Percentiles rank a stretch among this genome's conserved stretches.
Conservation (phyloP, 2,797 vertebrate genomes). For the Heliangelus exortis region DNA sequence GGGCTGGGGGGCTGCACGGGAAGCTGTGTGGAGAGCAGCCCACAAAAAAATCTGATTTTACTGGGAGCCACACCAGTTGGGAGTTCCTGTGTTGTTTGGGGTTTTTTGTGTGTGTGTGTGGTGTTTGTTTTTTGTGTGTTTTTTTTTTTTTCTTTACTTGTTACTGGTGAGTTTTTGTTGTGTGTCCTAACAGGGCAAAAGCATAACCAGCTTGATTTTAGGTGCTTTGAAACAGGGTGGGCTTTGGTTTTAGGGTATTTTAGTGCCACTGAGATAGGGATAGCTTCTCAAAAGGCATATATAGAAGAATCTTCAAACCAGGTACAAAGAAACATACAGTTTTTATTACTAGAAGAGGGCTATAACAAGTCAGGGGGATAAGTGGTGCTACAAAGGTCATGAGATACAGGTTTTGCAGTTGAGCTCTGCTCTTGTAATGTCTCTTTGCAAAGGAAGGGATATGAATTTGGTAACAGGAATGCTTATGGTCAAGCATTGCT, state of each 20-base stretch:
- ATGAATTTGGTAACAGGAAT: not conserved
- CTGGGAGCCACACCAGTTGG: rapidly evolving
- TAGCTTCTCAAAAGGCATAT: not conserved
- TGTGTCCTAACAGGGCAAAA: rapidly evolving
- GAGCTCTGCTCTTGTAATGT: not conserved
- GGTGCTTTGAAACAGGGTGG: not conserved
- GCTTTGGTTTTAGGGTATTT: not conserved
- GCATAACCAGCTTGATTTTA: not conserved
- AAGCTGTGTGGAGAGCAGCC: not conserved
- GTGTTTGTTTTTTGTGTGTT: too few species aligned
- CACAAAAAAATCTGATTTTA: not conserved
- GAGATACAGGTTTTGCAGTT: not conserved
- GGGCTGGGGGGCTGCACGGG: not conserved
- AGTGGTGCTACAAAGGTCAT: rapidly evolving
- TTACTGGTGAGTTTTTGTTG: not conserved
- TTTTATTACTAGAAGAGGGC: not conserved
- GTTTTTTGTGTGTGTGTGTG: too few species aligned
- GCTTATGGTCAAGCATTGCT: rapidly evolving
- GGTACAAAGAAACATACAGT: rapidly evolving
- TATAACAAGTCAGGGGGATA: rapidly evolving
- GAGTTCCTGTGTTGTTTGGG: not conserved
- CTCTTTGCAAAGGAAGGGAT: rapidly evolving
- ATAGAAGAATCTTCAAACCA: not conserved
- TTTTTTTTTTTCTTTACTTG: not conserved
- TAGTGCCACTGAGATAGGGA: not conserved